A percentile compares a stretch with the other conserved stretches of the same genome.
Evolutionary conservation across 2,113 vertebrate species (phyloP).

Genomic region (Stomatorhinus ivindoensis): DNA sequence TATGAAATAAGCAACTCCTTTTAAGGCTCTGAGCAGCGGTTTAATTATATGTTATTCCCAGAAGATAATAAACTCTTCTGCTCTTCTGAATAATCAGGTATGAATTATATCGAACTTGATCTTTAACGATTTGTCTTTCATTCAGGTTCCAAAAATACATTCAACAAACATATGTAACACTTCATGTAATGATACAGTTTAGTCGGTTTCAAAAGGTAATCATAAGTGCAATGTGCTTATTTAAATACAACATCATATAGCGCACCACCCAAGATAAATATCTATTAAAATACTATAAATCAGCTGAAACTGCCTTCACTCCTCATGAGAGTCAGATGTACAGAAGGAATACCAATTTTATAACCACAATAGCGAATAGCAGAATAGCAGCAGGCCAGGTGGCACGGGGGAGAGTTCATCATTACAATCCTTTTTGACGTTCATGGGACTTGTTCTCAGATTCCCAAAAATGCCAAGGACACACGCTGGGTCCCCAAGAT

Average conservation of each 20-base stretch:
- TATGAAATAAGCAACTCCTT: slow-evolving; percentile 39
- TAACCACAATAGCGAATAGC: background rate
- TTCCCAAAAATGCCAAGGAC: slow-evolving; percentile 9
- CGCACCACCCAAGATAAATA: background rate
- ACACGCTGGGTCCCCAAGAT: background rate
- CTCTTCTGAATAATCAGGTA: slow-evolving; percentile 49
- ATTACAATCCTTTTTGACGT: background rate
- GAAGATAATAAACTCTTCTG: slow-evolving; percentile 39
- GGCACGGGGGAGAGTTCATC: background rate
- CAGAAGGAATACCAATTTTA: background rate
- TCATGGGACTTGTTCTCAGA: background rate
- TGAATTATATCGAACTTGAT: slow-evolving; percentile 48
- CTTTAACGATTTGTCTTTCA: slow-evolving; percentile 59
- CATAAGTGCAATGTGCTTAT: background rate
- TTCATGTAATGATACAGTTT: background rate
- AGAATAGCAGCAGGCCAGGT: background rate
- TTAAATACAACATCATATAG: background rate
- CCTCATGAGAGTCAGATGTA: background rate
- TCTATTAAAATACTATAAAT: background rate
- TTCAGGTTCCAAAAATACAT: slow-evolving; percentile 31
- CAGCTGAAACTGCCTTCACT: background rate
- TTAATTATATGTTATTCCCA: slow-evolving; percentile 52
- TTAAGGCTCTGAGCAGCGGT: slow-evolving; percentile 26
- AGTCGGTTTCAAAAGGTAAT: background rate
- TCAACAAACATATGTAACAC: background rate